Conservation (phyloP, 2,888 invertebrate species). For the Troglohyphantes excavatus region DNA sequence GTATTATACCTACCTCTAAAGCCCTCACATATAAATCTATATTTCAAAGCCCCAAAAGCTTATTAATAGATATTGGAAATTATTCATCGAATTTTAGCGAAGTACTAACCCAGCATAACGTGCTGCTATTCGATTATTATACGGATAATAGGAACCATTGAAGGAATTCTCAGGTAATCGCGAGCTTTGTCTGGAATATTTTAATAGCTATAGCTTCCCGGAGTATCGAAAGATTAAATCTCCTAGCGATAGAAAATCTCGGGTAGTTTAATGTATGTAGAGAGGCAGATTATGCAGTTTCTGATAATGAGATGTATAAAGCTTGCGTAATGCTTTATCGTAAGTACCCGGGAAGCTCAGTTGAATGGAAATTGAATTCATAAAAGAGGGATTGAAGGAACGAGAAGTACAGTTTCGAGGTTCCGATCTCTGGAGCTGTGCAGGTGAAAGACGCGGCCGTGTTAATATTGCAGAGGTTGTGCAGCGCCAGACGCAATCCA, state of each 20-base stretch:
- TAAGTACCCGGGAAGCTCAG: neutral
- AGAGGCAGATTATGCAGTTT: neutral
- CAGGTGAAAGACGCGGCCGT: too few species aligned
- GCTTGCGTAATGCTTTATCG: neutral
- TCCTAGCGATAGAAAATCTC: neutral
- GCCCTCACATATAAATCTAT: too few species aligned
- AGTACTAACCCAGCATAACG: neutral
- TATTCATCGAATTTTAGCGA: neutral
- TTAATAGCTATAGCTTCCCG: neutral
- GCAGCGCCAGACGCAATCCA: too few species aligned
- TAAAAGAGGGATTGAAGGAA: neutral
- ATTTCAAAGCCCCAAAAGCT: neutral
- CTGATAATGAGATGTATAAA: neutral
- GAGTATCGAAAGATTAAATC: neutral
- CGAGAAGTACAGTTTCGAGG: too few species aligned
- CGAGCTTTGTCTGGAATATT: neutral
- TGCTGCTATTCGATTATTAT: neutral
- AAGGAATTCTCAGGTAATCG: neutral
- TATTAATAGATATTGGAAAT: conserved; percentile 4
- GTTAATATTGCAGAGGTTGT: too few species aligned
- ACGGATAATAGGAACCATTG: neutral
- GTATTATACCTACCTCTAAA: too few species aligned
- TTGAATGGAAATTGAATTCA: neutral
- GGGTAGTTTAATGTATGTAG: neutral
- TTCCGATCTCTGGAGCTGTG: too few species aligned